These are phyloP conservation scores for Ferrisia virgata DNA, from an alignment of 2,888 invertebrate species.

Conservation along the genomic window DNA sequence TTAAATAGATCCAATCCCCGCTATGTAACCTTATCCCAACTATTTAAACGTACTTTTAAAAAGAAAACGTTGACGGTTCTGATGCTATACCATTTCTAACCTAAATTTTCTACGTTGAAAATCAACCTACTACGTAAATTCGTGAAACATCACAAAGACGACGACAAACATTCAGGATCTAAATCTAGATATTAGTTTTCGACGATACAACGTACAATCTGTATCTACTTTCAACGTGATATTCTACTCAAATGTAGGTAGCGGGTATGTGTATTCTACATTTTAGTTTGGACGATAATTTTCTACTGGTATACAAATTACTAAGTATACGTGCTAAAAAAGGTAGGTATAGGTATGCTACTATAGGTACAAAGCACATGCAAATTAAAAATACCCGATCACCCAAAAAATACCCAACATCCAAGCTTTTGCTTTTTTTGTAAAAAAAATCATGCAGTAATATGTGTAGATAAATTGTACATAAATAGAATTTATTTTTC, in stretches of 20 bases:
- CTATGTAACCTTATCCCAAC: background rate
- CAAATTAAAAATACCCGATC: background rate
- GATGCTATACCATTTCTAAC: background rate
- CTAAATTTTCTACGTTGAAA: background rate
- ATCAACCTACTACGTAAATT: background rate
- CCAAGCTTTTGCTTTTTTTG: background rate
- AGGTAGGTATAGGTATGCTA: background rate
- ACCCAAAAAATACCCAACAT: background rate
- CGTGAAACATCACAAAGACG: background rate
- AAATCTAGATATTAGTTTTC: constrained; percentile 1
- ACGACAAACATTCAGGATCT: background rate
- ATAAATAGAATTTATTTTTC: too few species aligned
- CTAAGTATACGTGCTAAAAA: background rate
- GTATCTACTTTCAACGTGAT: background rate
- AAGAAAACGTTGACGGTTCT: background rate
- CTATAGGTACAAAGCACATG: background rate
- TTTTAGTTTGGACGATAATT: background rate
- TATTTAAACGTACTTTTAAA: background rate
- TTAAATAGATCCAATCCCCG: background rate
- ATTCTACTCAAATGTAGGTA: background rate
- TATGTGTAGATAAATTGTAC: background rate
- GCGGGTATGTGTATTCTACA: background rate
- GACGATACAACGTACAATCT: background rate
- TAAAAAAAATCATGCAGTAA: background rate
- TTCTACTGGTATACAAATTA: background rate